Percentiles rank a stretch among this genome's conserved stretches.
phyloP scores from a whole-genome alignment of 2,113 vertebrate genomes.

The Sylvilagus bachmani region DNA sequence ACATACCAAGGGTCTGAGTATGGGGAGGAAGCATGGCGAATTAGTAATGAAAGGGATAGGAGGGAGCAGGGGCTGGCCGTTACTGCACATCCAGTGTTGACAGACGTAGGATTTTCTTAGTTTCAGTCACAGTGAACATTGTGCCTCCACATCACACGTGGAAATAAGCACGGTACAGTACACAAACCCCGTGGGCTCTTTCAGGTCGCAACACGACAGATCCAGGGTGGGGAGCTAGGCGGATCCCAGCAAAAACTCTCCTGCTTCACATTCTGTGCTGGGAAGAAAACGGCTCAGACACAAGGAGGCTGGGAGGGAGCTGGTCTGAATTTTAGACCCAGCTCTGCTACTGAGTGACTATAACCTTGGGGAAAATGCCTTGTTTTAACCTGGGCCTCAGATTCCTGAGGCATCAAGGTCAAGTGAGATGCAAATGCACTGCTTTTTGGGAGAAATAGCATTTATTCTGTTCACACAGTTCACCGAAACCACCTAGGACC shows the following conservation, averaged over 20 bases:
- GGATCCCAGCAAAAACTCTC: background rate
- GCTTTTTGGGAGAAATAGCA: background rate
- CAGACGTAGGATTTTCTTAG: background rate
- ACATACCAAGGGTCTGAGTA: background rate
- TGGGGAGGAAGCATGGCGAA: background rate
- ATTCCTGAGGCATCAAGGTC: background rate
- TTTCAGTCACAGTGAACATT: background rate
- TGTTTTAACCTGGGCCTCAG: background rate
- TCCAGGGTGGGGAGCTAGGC: background rate
- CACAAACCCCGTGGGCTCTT: background rate
- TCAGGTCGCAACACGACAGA: background rate
- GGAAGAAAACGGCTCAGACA: background rate
- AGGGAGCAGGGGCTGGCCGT: too few relatives aligned
- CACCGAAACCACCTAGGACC: background rate
- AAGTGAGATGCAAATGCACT: background rate
- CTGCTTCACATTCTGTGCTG: rapidly evolving
- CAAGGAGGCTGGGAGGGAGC: rapidly evolving
- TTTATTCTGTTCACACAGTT: background rate
- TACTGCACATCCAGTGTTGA: rapidly evolving
- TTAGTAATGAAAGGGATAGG: background rate
- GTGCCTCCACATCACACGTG: background rate
- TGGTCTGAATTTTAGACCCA: background rate
- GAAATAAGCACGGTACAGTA: background rate
- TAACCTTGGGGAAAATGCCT: background rate
- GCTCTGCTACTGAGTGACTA: background rate